Evolutionary conservation across 1,140 invertebrate genomes (phyloP).

Genomic region (Oedothorax gibbosus): DNA sequence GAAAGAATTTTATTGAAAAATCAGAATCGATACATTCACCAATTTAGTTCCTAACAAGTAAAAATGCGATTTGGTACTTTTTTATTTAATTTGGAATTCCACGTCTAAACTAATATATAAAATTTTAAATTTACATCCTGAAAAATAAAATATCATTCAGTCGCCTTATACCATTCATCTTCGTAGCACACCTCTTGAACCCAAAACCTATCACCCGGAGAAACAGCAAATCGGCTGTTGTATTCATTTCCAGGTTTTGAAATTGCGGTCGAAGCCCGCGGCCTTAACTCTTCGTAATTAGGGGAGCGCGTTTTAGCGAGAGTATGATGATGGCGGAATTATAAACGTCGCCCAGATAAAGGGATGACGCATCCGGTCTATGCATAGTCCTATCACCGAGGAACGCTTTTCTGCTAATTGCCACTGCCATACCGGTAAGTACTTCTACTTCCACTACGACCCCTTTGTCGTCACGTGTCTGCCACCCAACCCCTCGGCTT

Average conservation of each 20-base stretch:
- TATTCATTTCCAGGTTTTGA: slow-evolving; percentile 57
- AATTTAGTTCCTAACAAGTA: too few relatives aligned
- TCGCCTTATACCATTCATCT: not conserved
- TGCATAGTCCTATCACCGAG: slow-evolving; percentile 29
- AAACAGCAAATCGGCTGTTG: slow-evolving; percentile 52
- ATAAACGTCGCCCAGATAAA: slow-evolving; percentile 54
- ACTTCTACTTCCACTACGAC: slow-evolving; percentile 16
- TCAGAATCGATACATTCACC: too few relatives aligned
- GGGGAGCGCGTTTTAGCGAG: slow-evolving; percentile 41
- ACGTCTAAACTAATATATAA: not conserved
- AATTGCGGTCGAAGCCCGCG: slow-evolving; percentile 57
- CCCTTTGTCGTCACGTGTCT: slow-evolving; percentile 38
- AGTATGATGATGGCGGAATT: slow-evolving; percentile 59
- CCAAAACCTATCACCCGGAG: slow-evolving; percentile 32
- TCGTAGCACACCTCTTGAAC: not conserved
- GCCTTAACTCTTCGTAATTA: slow-evolving; percentile 53
- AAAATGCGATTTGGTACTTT: too few relatives aligned
- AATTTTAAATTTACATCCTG: not conserved
- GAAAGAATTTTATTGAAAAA: too few relatives aligned
- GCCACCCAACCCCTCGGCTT: not conserved
- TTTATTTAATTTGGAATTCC: too few relatives aligned
- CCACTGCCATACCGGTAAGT: slow-evolving; percentile 47
- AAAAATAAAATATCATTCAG: too few relatives aligned
- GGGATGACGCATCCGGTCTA: slow-evolving; percentile 41
- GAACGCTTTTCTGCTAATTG: slow-evolving; percentile 59